Evolutionary conservation across 2,888 invertebrate species (phyloP), one percentile per base, ranked within the genome.

Genomic region (Margaritifera margaritifera): DNA sequence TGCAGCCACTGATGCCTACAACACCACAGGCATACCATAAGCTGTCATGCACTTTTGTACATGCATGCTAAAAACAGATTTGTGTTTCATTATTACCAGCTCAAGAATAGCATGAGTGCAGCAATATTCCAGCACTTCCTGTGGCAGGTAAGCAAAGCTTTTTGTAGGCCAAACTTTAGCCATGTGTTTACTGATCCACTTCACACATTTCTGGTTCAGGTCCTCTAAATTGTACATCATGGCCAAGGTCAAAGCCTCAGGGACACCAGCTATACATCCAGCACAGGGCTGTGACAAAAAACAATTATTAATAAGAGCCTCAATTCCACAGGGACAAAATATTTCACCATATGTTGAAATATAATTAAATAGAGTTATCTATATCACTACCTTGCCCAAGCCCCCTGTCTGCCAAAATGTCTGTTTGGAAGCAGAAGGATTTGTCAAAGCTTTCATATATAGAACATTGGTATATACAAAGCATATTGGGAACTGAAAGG

Each of bases 91-190:
- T 8, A 74, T 62, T 72, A 85, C 87, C 79, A 88, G 71, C 22
- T 83, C 83, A 24, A 74, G 68, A 15, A 85, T 74, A 0, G 87
- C 80, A 11, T 78, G 74, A 6, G 82, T 72, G 58, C 82, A 81
- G 71, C 87, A 86, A 50, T 84, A 78, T 54, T 87, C 83, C 64
- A 89, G 82, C 58, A 87, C 82, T 85, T 96, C 95, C 53, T 94
- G 92, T 0, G 96, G 95, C 69, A 98, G 90, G 59, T 94, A 93
- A 0, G 96, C 95, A 90, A 98, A 98, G 4, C 94, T 93, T 84
- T 96, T 94, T 3, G 95, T 95, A 0, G 96, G 95, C 97, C 98
- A 97, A 62, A 98, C 94, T 84, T 94, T 93, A 11, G 94, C 92
- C 89, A 96, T 97, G 89, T 97, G 92, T 75, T 94, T 94, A 31